phyloP scores from a whole-genome alignment of 53 echinoderm and acorn worm genomes.

The Echinarachnius parma region DNA sequence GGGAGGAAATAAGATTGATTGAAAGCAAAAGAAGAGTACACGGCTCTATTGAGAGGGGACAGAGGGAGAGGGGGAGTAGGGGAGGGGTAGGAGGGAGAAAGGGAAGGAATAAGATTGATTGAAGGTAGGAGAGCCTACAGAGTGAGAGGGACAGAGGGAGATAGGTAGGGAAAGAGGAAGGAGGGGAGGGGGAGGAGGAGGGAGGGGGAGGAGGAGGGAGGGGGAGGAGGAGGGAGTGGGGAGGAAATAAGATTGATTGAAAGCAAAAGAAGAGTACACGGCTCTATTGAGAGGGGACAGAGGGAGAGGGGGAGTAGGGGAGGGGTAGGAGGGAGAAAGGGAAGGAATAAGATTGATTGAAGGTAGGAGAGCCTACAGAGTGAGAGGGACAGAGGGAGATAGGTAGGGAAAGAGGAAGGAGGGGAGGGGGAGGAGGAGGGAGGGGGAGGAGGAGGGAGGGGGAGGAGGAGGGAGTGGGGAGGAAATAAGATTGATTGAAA shows the following conservation, averaged over 20 bases:
- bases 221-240: not conserved
- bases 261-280: not conserved
- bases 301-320: no score
- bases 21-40: not conserved
- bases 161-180: not conserved
- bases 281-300: not conserved
- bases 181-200: not conserved
- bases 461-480: not conserved
- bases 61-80: not conserved
- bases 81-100: not conserved
- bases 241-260: not conserved
- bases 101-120: not conserved
- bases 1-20: not conserved
- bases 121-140: not conserved
- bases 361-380: not conserved
- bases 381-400: not conserved
- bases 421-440: not conserved
- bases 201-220: not conserved
- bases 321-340: no score
- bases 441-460: not conserved
- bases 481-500: no score
- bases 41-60: no score
- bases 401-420: not conserved
- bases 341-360: no score
- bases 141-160: not conserved